Evolutionary conservation across 2,113 vertebrate genomes (phyloP), one percentile per base, ranked within the genome.

Genomic region (Sclerurus mexicanus): DNA sequence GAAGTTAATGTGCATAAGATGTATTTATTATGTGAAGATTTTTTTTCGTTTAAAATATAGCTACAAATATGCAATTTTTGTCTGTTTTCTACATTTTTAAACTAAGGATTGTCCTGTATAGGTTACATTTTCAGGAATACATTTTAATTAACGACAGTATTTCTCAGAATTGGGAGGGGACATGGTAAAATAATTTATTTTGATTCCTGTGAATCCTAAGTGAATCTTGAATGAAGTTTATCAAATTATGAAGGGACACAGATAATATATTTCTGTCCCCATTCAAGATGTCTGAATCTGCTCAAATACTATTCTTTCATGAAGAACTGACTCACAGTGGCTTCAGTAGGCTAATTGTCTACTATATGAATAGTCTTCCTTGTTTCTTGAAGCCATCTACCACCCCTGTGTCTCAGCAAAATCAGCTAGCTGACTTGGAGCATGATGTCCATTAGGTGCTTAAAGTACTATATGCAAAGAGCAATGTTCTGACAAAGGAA

Each of bases 1-100:
- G 97, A 98, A 98, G 98, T 98, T 98, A 98, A 98, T 98, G 98
- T 99, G 98, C 98, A 98, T 98, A 98, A 98, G 98, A 97, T 99
- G 99, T 99, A 99, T 99, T 99, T 99, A 99, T 99, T 99, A 98
- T 99, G 98, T 99, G 98, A 99, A 98, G 97, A 98, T 96, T 98
- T 98, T 98, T 98, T 98, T 92, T 47, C 92, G 97, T 98, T 99
- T 98, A 97, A 99, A 98, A 98, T 99, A 99, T 98, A 98, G 98
- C 98, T 99, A 97, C 98, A 86, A 88, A 96, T 96, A 98, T 93
- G 59, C 85, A 97, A 30, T 92, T 97, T 97, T 95, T 94, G 98
- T 98, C 97, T 98, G 96, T 28, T 93, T 96, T 89, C 77, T 97
- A 89, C 58, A 39, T 88, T 87, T 90, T 80, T 50, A 71, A 89